phyloP scores from a whole-genome alignment of 2,113 vertebrate genomes.

The Ceyx margarethae region DNA sequence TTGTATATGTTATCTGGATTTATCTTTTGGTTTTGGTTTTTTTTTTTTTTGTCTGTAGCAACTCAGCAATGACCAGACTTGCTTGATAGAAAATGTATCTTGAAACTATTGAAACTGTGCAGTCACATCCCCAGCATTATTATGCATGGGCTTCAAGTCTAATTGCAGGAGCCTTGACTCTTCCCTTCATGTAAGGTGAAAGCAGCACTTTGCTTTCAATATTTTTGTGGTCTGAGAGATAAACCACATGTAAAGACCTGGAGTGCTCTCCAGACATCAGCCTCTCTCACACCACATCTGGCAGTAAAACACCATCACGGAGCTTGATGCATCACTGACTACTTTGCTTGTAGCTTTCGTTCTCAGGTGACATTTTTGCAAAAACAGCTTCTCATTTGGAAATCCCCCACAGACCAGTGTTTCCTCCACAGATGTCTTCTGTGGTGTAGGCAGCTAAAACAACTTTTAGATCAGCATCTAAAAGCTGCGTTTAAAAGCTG shows the following conservation, averaged over 20 bases:
- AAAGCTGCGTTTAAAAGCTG: not conserved
- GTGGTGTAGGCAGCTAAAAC: not conserved
- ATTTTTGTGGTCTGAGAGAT: not conserved
- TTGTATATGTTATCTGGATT: not conserved
- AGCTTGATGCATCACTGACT: not conserved
- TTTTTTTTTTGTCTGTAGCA: not conserved
- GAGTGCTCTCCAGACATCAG: not conserved
- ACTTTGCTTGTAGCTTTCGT: not conserved
- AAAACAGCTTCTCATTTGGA: not conserved
- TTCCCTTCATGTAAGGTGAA: not conserved
- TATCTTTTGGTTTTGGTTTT: not conserved
- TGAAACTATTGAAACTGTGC: not conserved
- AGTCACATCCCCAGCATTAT: not conserved
- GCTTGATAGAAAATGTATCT: not conserved
- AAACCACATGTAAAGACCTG: not conserved
- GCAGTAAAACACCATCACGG: accelerated
- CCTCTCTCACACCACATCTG: not conserved
- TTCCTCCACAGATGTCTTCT: not conserved
- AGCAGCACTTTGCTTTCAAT: not conserved
- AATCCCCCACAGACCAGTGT: not conserved
- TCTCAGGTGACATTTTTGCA: not conserved
- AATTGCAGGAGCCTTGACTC: not conserved
- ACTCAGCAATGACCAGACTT: not conserved
- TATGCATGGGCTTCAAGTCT: not conserved
- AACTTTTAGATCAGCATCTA: not conserved